Base-by-base conservation (phyloP, 2,888 invertebrate species). In the Eurytoma adleriae region DNA sequence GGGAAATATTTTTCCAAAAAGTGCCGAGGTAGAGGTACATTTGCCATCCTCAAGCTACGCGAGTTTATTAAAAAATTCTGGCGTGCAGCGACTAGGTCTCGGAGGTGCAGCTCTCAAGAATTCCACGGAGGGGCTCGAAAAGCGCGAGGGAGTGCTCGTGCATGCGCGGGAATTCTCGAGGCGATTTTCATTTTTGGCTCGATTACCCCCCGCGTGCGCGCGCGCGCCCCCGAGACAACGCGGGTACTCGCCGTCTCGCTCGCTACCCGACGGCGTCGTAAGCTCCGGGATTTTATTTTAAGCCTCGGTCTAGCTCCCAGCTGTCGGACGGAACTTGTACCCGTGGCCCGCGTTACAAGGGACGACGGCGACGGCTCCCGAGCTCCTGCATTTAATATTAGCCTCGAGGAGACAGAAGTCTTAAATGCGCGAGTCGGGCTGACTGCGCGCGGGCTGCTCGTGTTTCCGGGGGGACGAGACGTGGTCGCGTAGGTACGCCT, bases 121-220 rank as follows among this genome's bases (percentile, higher is more conserved):
- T 75, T 75, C 52, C 57, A 24, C 24, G 54, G 56, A 57, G 56
- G 52, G 30, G 40, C 56, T 69, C 30, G 57, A 69, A 69, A 69
- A 69, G 57, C 12, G 20, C 13, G 62, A 7, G 24, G 20, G 71
- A 40, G 40, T 40, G 40, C 40, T 18, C 16, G 52, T 14, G 16
- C 30, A 24, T 24, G 54, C 5, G 68, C n/a, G n/a, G 40, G 16
- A 68, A 72, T 80, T 73, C 66, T 70, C 71, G 14, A 30, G 62
- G 59, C 52, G 64, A 77, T 78, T 73, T 78, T 81, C 77, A 77
- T 81, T 76, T 77, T 80, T 69, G 68, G 76, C 77, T 77, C 72
- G 73, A 78, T 78, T 81, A 73, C 72, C 56, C 62, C 40, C 40
- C 40, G 4, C 40, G 40, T 24, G 2, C 24, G 24, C 52, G 61